phyloP scores from a whole-genome alignment of 2,797 vertebrate species.

The Peromyscus eremicus region DNA sequence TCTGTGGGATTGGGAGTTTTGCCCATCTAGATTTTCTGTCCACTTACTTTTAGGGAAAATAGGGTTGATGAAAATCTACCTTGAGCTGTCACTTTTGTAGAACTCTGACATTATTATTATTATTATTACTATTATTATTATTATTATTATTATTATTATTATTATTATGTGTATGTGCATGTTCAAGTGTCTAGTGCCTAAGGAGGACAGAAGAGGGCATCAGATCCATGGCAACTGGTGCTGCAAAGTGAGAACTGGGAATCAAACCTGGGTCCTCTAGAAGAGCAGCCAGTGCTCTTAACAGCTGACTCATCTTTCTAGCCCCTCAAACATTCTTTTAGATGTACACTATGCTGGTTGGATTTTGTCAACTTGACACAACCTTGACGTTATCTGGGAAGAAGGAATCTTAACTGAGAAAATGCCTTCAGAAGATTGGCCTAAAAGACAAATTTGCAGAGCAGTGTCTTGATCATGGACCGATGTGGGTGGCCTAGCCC shows the following conservation, averaged over 20 bases:
- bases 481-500: neutral
- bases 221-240: neutral
- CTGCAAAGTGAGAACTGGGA: neutral
- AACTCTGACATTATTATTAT: neutral
- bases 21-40: neutral
- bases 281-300: neutral
- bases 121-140: neutral
- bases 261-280: neutral
- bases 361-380: neutral
- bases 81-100: neutral
- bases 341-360: neutral
- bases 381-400: neutral
- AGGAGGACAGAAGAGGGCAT: neutral
- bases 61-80: neutral
- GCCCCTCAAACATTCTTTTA: neutral
- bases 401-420: neutral
- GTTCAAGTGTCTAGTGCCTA: neutral
- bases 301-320: neutral
- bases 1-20: neutral
- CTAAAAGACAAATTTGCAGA: no score
- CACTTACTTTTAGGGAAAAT: conserved; percentile 2
- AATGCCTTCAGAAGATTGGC: neutral
- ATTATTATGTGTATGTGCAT: neutral
- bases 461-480: neutral
- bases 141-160: no score